Base-by-base conservation (phyloP, 1,140 invertebrate species). In the Aricia agestis region DNA sequence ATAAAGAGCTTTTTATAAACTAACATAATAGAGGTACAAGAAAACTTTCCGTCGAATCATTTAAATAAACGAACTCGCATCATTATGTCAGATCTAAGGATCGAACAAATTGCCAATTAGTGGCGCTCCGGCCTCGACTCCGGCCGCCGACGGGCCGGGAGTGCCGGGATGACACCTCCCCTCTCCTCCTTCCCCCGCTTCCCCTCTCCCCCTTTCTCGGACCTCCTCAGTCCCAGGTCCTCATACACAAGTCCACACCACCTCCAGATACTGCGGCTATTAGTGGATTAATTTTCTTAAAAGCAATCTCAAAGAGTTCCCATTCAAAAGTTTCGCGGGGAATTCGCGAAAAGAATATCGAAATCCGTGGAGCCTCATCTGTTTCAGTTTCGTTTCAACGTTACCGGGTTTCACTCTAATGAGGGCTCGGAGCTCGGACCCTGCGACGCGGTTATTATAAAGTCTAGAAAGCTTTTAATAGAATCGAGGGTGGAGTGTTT, bases 61-160 rank as follows among this genome's bases (percentile, higher is more conserved):
- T 91, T 90, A 89, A 91, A 91, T 91, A 90, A 91, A 91, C 86
- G 87, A 91, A 90, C 86, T 89, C 83, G 76, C 87, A 89, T 91
- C 89, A 89, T 91, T 91, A 91, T 87, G 85, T 88, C 85, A 85
- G 89, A 89, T 89, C 82, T 91, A 86, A 88, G 83, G 89, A 89
- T 91, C 85, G 89, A 89, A 89, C 89, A 91, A 91, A 91, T 89
- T 91, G 89, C 74, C 89, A 91, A 91, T 91, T 91, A 91, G 87
- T 74, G 84, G 79, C 81, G 80, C 79, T 11, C 66, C 73, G 76
- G 42, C 59, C 79, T 75, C 76, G 82, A 80, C 78, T 79, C 79
- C 82, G 78, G 77, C 76, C 76, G 71, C 75, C 70, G 69, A 66
- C 74, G 73, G 67, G 71, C 76, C 73, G 76, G 76, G 72, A 45